Base-by-base conservation (phyloP, 2,113 vertebrate genomes). In the Paedocypris sp. region DNA sequence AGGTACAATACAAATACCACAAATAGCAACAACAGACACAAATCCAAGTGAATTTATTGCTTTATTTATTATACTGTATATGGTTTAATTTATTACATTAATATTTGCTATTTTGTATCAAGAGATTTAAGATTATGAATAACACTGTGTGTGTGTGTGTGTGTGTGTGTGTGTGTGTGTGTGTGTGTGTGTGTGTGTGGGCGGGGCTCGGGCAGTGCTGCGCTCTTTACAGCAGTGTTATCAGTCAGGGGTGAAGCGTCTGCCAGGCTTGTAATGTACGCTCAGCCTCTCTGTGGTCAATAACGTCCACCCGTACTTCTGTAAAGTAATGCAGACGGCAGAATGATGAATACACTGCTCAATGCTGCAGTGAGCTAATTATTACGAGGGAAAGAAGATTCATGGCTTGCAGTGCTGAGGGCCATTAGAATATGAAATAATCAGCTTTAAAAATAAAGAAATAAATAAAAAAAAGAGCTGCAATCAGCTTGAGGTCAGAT, bases 341-440 rank as follows among this genome's bases (percentile, higher is more conserved):
- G 42, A 18, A 32, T 53, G 19, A 46, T 47, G 16, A 35, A 59
- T 48, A 61, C 49, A 32, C 9, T 49, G 18, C 12, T 12, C 35
- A 35, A 41, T 33, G 26, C 46, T 57, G 13, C 25, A 60, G 26
- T 15, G 2, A 4, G n/a, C 41, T 64, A 54, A 69, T 81, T 78
- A 73, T 64, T 69, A 73, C n/a, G n/a, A n/a, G n/a, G 69, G 70
- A 71, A 73, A 65, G 32, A 56, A 69, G 67, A 71, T 73, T 77
- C 75, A 77, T 68, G 67, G 60, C 46, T 77, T 13, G 48, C 74
- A 73, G 54, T 72, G 63, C 68, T 36, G 46, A 35, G 13, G 39
- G 66, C 36, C 32, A 29, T 45, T 35, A 50, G 2, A 57, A 43
- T 5, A 20, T 9, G 1, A 50, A 43, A 42, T 9, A 29, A 32